Evolutionary conservation across 2,797 vertebrate genomes (phyloP).

Genomic region (Nyctalus aviator): DNA sequence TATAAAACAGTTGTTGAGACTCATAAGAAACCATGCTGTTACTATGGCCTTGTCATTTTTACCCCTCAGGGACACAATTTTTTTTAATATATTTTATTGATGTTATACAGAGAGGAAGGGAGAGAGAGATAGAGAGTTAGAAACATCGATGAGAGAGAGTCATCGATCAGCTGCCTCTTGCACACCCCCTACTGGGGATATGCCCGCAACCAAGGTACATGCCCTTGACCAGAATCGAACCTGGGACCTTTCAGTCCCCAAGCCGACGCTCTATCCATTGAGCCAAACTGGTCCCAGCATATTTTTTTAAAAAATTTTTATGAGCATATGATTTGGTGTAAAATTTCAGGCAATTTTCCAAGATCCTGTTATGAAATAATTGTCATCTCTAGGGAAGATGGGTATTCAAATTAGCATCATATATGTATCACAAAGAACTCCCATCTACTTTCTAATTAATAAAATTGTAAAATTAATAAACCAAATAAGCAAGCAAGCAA

Average conservation of each 20-base stretch:
- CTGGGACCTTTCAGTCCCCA: no score
- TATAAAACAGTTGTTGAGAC: constrained; percentile 59
- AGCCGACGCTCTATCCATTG: no score
- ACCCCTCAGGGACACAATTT: not conserved
- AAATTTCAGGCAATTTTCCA: not conserved
- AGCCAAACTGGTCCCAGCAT: no score
- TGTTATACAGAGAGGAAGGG: no score
- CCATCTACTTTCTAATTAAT: not conserved
- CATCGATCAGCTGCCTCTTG: no score
- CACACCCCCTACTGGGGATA: no score
- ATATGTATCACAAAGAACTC: not conserved
- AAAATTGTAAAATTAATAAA: constrained; percentile 6
- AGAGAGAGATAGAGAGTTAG: no score
- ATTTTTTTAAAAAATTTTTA: constrained; percentile 10
- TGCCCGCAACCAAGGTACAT: no score
- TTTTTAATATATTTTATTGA: no score
- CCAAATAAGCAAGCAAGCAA: not conserved
- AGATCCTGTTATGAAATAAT: constrained; percentile 14
- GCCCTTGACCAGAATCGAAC: no score
- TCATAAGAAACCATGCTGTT: not conserved
- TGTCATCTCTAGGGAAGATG: not conserved
- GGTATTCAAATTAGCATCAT: not conserved
- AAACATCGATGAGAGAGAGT: no score
- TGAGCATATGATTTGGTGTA: constrained; percentile 5
- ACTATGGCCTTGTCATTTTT: not conserved